Evolutionary conservation across 2,797 vertebrate genomes (phyloP).

Genomic region (Sternotherus odoratus): DNA sequence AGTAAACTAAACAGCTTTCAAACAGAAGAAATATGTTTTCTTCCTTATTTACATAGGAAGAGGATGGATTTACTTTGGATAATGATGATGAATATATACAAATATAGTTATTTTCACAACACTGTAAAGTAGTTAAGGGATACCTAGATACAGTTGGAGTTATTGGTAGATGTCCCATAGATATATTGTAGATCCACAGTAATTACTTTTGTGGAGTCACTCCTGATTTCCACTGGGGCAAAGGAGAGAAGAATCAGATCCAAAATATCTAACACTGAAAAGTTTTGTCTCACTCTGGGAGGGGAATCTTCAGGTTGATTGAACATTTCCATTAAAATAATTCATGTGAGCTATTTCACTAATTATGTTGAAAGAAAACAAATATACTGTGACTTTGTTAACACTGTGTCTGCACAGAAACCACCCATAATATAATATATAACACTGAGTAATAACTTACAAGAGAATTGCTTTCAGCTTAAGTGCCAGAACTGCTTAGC

Average conservation of each 20-base stretch:
- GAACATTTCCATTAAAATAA: background rate
- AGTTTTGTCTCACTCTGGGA: background rate
- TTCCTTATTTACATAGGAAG: background rate
- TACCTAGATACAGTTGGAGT: background rate
- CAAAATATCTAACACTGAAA: background rate
- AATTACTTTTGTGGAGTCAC: background rate
- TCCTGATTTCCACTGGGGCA: background rate
- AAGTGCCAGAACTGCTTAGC: background rate
- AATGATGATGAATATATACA: background rate
- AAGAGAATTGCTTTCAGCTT: background rate
- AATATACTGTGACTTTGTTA: background rate
- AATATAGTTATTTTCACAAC: background rate
- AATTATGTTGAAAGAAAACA: background rate
- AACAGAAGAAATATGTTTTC: background rate
- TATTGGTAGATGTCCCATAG: background rate
- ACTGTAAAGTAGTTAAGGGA: background rate
- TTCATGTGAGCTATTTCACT: background rate
- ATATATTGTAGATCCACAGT: background rate
- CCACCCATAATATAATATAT: background rate
- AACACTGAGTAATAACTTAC: background rate
- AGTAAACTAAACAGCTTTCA: background rate
- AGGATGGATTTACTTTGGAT: background rate
- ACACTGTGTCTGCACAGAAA: background rate
- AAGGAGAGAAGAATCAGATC: background rate
- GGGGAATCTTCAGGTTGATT: background rate